Base-by-base conservation (phyloP, 1,140 invertebrate species). In the Leptinotarsa undecemlineata region DNA sequence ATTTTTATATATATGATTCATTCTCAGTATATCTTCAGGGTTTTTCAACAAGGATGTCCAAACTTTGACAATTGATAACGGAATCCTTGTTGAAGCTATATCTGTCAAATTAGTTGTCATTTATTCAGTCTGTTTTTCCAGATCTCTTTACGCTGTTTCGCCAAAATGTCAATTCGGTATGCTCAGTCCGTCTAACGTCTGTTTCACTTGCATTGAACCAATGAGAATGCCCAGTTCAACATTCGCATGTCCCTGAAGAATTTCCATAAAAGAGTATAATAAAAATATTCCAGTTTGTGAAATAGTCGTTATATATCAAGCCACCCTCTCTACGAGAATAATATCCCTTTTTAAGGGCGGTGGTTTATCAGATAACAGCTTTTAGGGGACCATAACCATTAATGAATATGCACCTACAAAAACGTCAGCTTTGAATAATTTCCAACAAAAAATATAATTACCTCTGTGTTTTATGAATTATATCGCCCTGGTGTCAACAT, bases 191-290 rank as follows among this genome's bases (percentile, higher is more conserved):
- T 33, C 8, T 8, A 33, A 33, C 33, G 6, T 11, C 6, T 33
- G 33, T 8, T 33, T 33, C 8, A 33, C 0, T 42, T 3, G 33
- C 33, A 42, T 42, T 57, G 0, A 57, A n/a, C 51, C 51, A 57
- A 57, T 19, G 51, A 57, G n/a, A 57, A 57, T 8, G 33, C 17
- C 51, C 51, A 17, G 15, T 15, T 19, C 17, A 57, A 15, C 48
- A 57, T 71, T 74, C 63, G 74, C 70, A 72, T 75, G 70, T 75
- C 20, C 57, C 42, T 17, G 15, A 67, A 72, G 64, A 72, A 75
- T 75, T 75, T 71, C 74, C 74, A 75, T 75, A 75, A 75, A 75
- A 20, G n/a, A 61, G 60, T 61, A 60, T 75, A 69, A 72, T 75
- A 75, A 75, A 75, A 75, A 75, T 72, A 75, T 75, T 75, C 72